Conservation (phyloP, 2,888 invertebrate species). For the Synanthedon myopaeformis region DNA sequence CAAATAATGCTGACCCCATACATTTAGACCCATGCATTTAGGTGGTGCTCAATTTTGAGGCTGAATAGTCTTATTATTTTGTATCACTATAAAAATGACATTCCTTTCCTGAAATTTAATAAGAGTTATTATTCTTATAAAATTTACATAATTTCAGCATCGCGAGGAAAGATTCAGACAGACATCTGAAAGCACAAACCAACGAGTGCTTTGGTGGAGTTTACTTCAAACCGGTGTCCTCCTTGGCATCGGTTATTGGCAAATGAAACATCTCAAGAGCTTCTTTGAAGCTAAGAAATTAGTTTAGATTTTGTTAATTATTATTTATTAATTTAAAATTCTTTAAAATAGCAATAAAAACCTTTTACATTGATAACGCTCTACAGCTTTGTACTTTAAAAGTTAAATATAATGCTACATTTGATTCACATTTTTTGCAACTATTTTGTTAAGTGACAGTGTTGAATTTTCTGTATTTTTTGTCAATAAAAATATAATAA, state of each 20-base stretch:
- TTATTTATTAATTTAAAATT: background rate
- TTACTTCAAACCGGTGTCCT: slow-evolving; percentile 91
- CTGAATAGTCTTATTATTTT: no score
- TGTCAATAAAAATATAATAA: slow-evolving; percentile 25
- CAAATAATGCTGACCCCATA: no score
- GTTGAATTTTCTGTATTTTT: slow-evolving; percentile 43
- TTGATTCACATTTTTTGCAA: background rate
- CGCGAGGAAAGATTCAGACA: slow-evolving; percentile 97
- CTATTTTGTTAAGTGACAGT: background rate
- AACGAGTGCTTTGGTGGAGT: slow-evolving; percentile 97
- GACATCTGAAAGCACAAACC: slow-evolving; percentile 98
- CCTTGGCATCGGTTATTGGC: slow-evolving; percentile 96
- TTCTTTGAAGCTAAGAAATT: slow-evolving; percentile 99
- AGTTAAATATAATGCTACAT: background rate
- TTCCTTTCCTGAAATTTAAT: no score
- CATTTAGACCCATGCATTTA: no score
- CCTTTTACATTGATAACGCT: background rate
- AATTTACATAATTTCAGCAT: slow-evolving; percentile 71
- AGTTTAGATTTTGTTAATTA: slow-evolving; percentile 70
- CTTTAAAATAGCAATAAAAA: background rate
- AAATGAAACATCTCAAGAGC: slow-evolving; percentile 98
- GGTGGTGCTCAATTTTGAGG: no score
- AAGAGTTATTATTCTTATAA: background rate
- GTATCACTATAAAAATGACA: no score
- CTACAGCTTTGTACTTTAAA: background rate